These are phyloP conservation scores for Myotis pilosus DNA, from an alignment of 2,797 vertebrate genomes.

Conservation along the genomic window DNA sequence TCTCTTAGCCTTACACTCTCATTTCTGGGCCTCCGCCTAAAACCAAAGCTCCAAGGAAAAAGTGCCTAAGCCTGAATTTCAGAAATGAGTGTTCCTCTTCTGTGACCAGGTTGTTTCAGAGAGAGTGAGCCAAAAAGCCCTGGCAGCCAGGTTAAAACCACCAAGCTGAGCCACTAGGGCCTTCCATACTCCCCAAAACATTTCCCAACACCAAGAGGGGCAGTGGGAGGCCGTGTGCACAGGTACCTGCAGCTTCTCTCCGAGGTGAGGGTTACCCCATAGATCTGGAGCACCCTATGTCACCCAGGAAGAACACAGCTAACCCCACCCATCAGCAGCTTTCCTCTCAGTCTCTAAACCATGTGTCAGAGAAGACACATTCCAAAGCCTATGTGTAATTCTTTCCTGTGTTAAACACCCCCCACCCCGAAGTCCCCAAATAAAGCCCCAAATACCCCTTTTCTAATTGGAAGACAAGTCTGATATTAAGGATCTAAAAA, in stretches of 20 bases:
- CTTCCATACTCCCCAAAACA: not conserved
- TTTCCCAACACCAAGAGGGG: not conserved
- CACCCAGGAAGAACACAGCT: not conserved
- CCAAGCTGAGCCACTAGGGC: not conserved
- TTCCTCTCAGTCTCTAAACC: not conserved
- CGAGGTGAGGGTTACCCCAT: not conserved
- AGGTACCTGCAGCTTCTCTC: not conserved
- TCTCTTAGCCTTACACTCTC: not conserved
- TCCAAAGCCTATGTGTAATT: not conserved
- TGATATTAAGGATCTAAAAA: not conserved
- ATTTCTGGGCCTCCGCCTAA: not conserved
- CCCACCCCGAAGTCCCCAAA: not conserved
- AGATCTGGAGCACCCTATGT: not conserved
- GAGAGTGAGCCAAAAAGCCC: not conserved
- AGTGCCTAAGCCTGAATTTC: not conserved
- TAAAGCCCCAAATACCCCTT: not conserved
- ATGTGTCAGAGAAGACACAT: not conserved
- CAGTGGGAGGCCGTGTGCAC: rapidly evolving
- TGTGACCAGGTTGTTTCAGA: not conserved
- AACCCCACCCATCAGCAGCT: not conserved
- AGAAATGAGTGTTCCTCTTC: not conserved
- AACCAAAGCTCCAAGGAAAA: not conserved
- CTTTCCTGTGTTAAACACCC: not conserved
- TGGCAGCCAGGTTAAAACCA: not conserved
- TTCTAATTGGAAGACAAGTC: not conserved